Evolutionary conservation across 30 jellyfish, hydroid and myxozoan species (phyloP), one percentile per base, ranked within the genome.

Genomic region (Aurelia aurita): DNA sequence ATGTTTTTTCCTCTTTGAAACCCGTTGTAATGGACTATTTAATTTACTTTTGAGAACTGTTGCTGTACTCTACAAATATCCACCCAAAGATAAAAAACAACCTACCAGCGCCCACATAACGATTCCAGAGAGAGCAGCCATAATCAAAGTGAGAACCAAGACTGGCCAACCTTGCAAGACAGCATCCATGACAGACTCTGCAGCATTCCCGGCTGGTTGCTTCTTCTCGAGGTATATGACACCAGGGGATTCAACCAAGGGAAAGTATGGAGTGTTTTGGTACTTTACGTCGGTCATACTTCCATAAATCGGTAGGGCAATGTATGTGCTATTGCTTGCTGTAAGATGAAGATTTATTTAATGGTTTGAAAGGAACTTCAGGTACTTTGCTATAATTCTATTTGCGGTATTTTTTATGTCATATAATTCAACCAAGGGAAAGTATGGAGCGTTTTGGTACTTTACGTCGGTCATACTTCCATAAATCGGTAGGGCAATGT

Each of bases 121-220:
- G 18, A 94, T 94, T n/a, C 99, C 99, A 66, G 99, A 94, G 45
- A 94, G 96, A 18, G 97, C 99, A 34, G 99, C 99, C 99, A 94
- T 94, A 58, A 94, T 89, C 61, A 94, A 74, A 3, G 99, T 94
- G 60, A 94, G 73, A 55, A 94, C 97, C 60, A 94, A 89, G 54
- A 94, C 97, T 25, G 99, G 99, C 99, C 99, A 94, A 26, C 99
- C 99, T 53, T 84, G 97, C 26, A 94, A 49, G n/a, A 94, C 99
- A 27, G 99, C 99, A 7, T 39, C 91, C 91, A 94, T 60, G 43
- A 94, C 99, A 77, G 97, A 92, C 28, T 66, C 46, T 6, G 97
- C 97, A 5, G 99, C 96, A 58, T 88, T 88, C 0, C 90, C 96
- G 9, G 96, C 55, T 6, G 58, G 86, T 45, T 75, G 75, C 39